A percentile compares a stretch with the other conserved stretches of the same genome.
These are phyloP conservation scores for Passer montanus DNA, from an alignment of 2,113 vertebrate species.

Conservation along the genomic window DNA sequence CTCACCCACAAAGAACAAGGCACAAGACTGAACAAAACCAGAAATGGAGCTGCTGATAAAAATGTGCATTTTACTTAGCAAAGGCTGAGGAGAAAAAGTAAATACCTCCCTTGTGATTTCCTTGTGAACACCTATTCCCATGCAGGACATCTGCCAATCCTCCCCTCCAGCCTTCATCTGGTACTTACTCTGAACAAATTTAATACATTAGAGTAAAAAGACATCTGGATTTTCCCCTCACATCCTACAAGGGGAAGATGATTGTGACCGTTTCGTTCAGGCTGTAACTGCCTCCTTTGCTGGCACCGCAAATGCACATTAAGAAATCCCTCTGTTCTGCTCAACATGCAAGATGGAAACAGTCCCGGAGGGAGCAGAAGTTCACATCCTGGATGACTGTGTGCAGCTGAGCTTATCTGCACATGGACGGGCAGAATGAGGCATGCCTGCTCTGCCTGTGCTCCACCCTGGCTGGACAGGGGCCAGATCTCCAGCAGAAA, in stretches of 20 bases:
- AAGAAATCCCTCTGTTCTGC: not conserved
- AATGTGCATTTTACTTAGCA: fast-evolving
- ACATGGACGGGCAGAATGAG: not conserved
- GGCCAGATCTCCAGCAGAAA: not conserved
- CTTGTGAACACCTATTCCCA: not conserved
- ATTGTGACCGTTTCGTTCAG: fast-evolving
- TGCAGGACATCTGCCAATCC: not conserved
- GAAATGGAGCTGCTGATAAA: not conserved
- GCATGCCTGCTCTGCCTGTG: not conserved
- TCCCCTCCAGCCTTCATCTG: not conserved
- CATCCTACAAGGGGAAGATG: not conserved
- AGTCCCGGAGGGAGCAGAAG: not conserved
- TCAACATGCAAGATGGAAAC: not conserved
- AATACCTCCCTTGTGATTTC: not conserved
- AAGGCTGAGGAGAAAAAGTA: not conserved
- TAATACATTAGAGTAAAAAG: not conserved
- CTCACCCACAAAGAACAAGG: not conserved
- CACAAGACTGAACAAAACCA: not conserved
- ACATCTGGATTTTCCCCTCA: not conserved
- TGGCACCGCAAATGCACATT: fast-evolving
- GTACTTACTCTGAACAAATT: not conserved
- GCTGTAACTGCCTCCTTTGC: not conserved
- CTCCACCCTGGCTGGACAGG: fast-evolving
- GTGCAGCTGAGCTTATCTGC: not conserved
- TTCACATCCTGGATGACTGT: not conserved